Evolutionary conservation across 2,113 vertebrate species (phyloP).

Genomic region (Anoura caudifer): DNA sequence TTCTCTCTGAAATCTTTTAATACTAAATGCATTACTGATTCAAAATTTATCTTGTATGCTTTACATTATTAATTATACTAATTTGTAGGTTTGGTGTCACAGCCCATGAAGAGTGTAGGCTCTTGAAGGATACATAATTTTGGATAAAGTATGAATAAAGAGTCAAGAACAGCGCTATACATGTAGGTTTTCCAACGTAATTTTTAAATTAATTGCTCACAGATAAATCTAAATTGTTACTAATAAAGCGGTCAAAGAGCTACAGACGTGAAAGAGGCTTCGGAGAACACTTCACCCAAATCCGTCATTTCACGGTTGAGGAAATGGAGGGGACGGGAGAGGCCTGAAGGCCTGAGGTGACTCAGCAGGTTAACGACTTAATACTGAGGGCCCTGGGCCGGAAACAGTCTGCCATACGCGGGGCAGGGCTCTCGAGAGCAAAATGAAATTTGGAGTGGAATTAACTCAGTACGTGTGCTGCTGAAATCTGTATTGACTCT

Average conservation of each 20-base stretch:
- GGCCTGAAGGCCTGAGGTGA: not conserved
- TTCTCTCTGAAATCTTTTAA: not conserved
- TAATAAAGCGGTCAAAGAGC: not conserved
- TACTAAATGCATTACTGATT: not conserved
- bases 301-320: not conserved
- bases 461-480: not conserved
- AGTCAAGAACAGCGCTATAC: not conserved
- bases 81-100: not conserved
- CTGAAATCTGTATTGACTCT: not conserved
- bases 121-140: not conserved
- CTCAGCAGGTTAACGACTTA: not conserved
- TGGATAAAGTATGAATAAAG: not conserved
- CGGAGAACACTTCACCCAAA: not conserved
- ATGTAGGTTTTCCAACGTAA: not conserved
- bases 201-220: not conserved
- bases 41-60: not conserved
- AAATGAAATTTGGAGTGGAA: not conserved
- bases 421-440: not conserved
- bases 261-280: not conserved
- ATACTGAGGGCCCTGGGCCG: not conserved
- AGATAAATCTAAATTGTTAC: not conserved
- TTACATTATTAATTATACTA: not conserved
- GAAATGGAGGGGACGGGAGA: not conserved
- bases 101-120: not conserved
- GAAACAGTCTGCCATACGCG: not conserved